Evolutionary conservation across 2,797 vertebrate genomes (phyloP).

Genomic region (Vipera ursinii): DNA sequence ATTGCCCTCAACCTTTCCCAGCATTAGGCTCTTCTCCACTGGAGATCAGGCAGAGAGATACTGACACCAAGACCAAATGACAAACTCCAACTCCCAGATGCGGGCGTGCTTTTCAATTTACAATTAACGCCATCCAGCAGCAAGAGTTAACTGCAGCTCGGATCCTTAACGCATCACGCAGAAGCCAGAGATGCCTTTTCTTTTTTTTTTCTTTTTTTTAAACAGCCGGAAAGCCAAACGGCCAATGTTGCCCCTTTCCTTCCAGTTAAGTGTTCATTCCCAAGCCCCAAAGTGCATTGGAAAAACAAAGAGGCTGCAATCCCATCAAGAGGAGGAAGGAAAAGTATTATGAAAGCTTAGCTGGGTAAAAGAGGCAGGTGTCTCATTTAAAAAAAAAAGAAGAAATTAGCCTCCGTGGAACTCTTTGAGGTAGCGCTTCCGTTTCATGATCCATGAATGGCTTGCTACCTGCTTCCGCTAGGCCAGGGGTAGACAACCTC

Average conservation of each 20-base stretch:
- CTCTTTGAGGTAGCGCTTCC: slow-evolving; percentile 47
- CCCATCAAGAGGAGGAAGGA: slow-evolving; percentile 33
- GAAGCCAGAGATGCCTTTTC: slow-evolving; percentile 37
- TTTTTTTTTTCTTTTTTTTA: too few species aligned
- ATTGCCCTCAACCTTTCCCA: too few species aligned
- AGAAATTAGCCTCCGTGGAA: slow-evolving; percentile 53
- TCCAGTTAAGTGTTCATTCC: slow-evolving; percentile 18
- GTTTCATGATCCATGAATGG: slow-evolving; percentile 59
- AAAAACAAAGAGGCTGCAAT: slow-evolving; percentile 53
- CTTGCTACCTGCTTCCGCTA: slow-evolving; percentile 53
- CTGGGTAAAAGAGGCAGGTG: slow-evolving; percentile 59
- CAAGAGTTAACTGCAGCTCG: neutral
- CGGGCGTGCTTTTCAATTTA: neutral
- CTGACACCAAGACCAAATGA: neutral
- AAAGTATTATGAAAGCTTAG: slow-evolving; percentile 56
- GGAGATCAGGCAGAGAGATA: neutral
- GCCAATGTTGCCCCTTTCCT: slow-evolving; percentile 2
- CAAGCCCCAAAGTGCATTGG: slow-evolving; percentile 36
- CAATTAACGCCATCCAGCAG: neutral
- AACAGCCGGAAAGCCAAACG: slow-evolving; percentile 21
- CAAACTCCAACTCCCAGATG: neutral
- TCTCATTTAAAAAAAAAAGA: slow-evolving; percentile 60
- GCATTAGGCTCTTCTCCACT: too few species aligned
- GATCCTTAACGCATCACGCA: slow-evolving; percentile 5
- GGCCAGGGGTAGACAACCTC: neutral